Conservation (phyloP, 2,113 vertebrate species). For the Dryoscopus gambensis region DNA sequence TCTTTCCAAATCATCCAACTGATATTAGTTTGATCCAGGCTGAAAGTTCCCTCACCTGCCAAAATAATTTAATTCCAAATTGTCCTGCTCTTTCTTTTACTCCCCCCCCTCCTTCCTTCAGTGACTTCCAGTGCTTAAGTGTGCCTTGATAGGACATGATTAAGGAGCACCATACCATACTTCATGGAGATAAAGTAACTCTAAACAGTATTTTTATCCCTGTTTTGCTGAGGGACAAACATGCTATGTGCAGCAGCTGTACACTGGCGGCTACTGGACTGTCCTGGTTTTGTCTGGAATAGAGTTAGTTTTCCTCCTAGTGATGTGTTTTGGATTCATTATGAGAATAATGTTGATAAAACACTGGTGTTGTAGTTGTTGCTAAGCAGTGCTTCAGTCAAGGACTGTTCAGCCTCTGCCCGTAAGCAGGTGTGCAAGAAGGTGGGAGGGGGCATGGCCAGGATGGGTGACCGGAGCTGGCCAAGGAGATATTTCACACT, state of each 20-base stretch:
- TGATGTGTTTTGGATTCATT: background rate
- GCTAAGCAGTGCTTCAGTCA: background rate
- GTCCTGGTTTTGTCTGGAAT: background rate
- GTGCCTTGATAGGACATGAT: background rate
- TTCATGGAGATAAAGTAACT: background rate
- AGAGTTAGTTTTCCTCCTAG: background rate
- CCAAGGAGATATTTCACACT: background rate
- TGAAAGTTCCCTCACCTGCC: background rate
- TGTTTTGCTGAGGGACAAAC: background rate
- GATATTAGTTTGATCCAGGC: background rate
- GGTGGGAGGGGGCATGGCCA: background rate
- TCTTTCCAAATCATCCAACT: background rate
- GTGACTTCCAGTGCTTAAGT: background rate
- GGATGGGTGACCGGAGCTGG: background rate
- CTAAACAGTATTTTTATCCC: background rate
- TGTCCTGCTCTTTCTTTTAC: background rate
- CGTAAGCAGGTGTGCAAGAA: background rate
- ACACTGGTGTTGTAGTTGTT: background rate
- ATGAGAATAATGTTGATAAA: background rate
- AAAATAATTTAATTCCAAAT: background rate
- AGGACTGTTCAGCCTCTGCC: background rate
- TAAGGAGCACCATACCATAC: background rate
- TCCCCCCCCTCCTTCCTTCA: no score
- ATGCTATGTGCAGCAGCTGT: background rate
- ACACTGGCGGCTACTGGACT: background rate